Conservation (phyloP, 2,888 invertebrate species). For the Drosophila quinaria region DNA sequence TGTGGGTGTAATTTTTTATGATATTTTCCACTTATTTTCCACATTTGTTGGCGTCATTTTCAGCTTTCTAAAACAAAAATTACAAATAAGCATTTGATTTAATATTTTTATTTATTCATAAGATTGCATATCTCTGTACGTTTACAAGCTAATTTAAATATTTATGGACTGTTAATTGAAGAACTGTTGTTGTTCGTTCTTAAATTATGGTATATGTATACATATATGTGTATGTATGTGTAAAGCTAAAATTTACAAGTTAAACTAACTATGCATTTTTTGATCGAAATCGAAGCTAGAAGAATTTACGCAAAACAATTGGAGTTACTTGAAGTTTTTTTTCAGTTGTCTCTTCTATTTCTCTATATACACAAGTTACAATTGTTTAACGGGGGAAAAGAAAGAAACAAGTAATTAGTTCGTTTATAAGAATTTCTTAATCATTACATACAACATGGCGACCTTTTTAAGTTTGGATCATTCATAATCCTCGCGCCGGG, state of each 20-base stretch:
- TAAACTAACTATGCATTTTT: constrained; percentile 74
- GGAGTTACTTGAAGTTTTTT: constrained; percentile 34
- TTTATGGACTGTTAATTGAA: constrained; percentile 75
- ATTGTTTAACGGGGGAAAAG: constrained; percentile 61
- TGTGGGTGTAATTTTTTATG: neutral
- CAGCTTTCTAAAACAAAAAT: neutral
- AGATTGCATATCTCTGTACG: constrained; percentile 67
- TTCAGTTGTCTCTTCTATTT: constrained; percentile 58
- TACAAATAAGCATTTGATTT: constrained; percentile 34
- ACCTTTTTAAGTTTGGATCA: constrained; percentile 37
- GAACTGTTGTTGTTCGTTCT: constrained; percentile 59
- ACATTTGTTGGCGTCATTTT: neutral
- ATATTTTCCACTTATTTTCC: neutral
- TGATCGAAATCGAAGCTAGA: constrained; percentile 57
- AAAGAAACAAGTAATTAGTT: constrained; percentile 14
- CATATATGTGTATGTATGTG: constrained; percentile 59
- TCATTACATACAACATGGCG: constrained; percentile 76
- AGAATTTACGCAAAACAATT: constrained; percentile 51
- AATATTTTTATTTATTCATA: constrained; percentile 65
- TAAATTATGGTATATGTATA: constrained; percentile 44
- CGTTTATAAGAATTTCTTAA: constrained; percentile 59
- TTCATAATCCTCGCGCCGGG: constrained; percentile 59
- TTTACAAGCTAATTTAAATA: constrained; percentile 76
- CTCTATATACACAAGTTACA: constrained; percentile 70
- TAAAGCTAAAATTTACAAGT: constrained; percentile 84